Evolutionary conservation across 2,113 vertebrate genomes (phyloP), one percentile per base, ranked within the genome.

Genomic region (Macaca fascicularis): DNA sequence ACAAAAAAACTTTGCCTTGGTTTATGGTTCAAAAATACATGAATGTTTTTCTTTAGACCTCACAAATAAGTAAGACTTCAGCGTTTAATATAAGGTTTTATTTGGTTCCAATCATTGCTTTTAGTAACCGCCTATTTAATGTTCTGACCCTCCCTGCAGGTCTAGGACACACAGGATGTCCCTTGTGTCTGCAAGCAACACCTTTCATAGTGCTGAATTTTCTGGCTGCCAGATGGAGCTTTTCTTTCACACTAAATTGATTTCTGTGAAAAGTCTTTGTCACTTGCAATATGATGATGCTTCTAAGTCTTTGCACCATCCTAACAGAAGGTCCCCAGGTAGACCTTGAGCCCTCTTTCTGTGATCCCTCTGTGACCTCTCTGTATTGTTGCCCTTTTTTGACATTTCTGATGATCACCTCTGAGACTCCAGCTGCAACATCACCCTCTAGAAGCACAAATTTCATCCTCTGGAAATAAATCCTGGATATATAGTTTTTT

Each of bases 221-320:
- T 74, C 91, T 25, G 23, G 52, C 32, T 92, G 43, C n/a, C 61
- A 27, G n/a, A 76, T 80, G 30, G 59, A 83, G 69, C 14, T 79
- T 81, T 83, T 35, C 75, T 81, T 43, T 94, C 91, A 90, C 45
- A 82, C 50, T 57, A 40, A 83, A 78, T 78, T 57, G 32, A 32
- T 69, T 93, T 78, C 84, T 93, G 81, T 88, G 93, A 95, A 87
- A 90, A 80, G 76, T 70, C 61, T 87, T 93, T 86, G 52, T 87
- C 95, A 80, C 95, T 43, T 3, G 2, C 45, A 17, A 0, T 83
- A 70, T 61, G 69, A n/a, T 45, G 16, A 19, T n/a, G 50, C 40
- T 91, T 89, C 40, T 57, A n/a, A 30, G 50, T 32, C 43, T 3
- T 1, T 27, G 64, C 0, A 4, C 25, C 4, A 9, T 84, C 23